A percentile compares a stretch with the other conserved stretches of the same genome.
Evolutionary conservation across 2,797 vertebrate species (phyloP).

Genomic region (Sternotherus odoratus): DNA sequence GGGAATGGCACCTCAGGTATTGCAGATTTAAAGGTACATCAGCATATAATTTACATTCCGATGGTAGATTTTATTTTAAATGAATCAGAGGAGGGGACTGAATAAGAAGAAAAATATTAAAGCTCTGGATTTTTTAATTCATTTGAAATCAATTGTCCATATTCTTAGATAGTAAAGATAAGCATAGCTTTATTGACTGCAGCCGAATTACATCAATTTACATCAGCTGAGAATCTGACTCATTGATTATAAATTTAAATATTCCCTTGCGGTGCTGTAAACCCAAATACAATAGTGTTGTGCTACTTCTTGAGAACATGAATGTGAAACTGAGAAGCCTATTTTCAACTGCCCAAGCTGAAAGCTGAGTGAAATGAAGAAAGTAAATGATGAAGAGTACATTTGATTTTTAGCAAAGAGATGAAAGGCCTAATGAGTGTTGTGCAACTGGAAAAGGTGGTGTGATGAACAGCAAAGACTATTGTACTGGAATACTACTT

Average conservation of each 20-base stretch:
- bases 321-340: neutral
- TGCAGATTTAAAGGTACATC: neutral
- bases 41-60: neutral
- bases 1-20: neutral
- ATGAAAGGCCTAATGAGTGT: neutral
- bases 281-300: rapidly evolving
- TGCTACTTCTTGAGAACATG: neutral
- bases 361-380: neutral
- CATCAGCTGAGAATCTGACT: neutral
- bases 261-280: rapidly evolving
- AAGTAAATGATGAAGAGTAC: neutral
- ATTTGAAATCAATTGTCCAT: neutral
- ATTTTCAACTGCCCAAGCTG: neutral
- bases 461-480: neutral
- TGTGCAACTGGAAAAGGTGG: neutral
- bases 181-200: neutral
- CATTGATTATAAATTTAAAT: neutral
- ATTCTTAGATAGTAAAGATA: neutral
- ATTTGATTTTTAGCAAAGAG: neutral
- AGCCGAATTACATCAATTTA: neutral
- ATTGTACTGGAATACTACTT: neutral
- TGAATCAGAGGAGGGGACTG: neutral
- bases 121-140: neutral
- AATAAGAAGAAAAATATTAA: neutral
- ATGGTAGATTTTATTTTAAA: neutral